A percentile compares a stretch with the other conserved stretches of the same genome.
These are phyloP conservation scores for Hypocryptadius cinnamomeus DNA, from an alignment of 2,113 vertebrate genomes.

Conservation along the genomic window DNA sequence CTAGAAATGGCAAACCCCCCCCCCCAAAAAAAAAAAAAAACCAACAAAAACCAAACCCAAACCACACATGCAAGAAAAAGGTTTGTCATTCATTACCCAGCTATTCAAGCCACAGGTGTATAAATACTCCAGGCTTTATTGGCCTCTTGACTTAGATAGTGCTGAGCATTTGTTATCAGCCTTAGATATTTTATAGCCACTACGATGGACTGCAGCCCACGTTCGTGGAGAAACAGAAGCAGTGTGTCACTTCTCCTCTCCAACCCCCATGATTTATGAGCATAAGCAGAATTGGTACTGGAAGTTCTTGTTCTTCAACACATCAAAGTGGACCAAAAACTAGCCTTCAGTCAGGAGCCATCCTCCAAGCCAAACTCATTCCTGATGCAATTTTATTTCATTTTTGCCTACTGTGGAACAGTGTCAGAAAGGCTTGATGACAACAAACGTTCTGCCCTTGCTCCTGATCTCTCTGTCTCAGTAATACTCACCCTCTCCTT, in stretches of 20 bases:
- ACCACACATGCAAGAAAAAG: not conserved
- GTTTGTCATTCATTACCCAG: constrained; percentile 30
- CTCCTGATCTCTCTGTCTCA: not conserved
- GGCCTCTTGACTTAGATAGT: not conserved
- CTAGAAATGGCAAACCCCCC: not conserved
- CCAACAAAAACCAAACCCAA: not conserved
- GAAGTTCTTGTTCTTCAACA: constrained; percentile 57
- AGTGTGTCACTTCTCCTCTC: not conserved
- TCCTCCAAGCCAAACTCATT: not conserved
- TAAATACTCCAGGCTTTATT: constrained; percentile 11
- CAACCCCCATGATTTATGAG: not conserved
- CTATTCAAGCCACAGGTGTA: constrained; percentile 43
- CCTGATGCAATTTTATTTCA: constrained; percentile 36
- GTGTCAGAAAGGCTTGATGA: not conserved
- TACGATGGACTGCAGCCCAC: not conserved
- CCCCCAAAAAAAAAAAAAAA: not conserved
- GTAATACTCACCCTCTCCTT: not conserved
- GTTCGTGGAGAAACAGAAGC: not conserved
- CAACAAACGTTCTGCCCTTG: not conserved
- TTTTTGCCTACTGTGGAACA: constrained; percentile 21
- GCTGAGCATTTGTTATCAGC: not conserved
- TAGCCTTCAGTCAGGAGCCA: constrained; percentile 44
- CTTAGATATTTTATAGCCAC: not conserved
- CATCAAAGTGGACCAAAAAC: constrained; percentile 57
- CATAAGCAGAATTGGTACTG: constrained; percentile 37